A percentile compares a stretch with the other conserved stretches of the same genome.
These are phyloP conservation scores for Lichenostomus cassidix DNA, from an alignment of 2,113 vertebrate genomes.

Conservation along the genomic window DNA sequence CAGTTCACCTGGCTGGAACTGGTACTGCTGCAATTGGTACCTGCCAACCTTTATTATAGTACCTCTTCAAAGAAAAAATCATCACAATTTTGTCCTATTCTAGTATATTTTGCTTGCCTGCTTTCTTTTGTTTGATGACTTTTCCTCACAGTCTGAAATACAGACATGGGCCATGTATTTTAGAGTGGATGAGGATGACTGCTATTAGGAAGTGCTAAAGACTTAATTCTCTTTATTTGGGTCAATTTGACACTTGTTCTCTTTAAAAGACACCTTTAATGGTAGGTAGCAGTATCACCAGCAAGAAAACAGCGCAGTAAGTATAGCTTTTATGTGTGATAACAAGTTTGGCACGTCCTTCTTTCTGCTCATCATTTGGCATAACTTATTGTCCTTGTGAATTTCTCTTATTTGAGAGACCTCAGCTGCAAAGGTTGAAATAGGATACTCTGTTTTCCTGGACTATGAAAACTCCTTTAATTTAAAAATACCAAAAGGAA, in stretches of 20 bases:
- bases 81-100: neutral
- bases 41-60: neutral
- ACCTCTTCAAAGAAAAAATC: neutral
- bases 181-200: neutral
- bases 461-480: neutral
- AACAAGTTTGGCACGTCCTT: neutral
- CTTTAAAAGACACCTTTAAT: neutral
- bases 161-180: neutral
- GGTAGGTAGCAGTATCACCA: neutral
- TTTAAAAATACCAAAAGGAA: neutral
- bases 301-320: neutral
- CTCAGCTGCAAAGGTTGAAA: neutral
- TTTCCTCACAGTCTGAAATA: neutral
- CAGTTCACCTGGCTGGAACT: neutral
- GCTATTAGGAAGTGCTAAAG: neutral
- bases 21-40: neutral
- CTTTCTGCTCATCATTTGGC: neutral
- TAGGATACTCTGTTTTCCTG: neutral
- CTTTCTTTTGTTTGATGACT: neutral
- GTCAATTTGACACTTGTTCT: neutral
- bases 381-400: neutral
- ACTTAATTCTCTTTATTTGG: neutral
- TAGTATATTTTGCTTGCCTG: neutral
- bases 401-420: neutral
- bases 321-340: neutral